Percentiles rank a stretch among this genome's conserved stretches.
Conservation (phyloP, 2,888 invertebrate genomes). For the Xestia sexstrigata region DNA sequence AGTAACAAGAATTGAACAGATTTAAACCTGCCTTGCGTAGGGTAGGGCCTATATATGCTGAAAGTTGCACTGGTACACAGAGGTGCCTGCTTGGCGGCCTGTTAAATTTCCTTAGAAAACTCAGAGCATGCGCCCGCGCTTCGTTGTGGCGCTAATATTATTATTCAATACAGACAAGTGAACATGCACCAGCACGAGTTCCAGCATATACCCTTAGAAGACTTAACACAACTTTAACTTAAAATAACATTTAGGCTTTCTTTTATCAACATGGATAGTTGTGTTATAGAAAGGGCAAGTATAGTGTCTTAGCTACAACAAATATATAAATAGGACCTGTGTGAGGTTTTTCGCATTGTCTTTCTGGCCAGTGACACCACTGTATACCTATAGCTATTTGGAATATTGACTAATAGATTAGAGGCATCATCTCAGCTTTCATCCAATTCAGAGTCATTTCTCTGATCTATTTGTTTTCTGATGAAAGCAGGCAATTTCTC, state of each 20-base stretch:
- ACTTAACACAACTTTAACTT: background rate
- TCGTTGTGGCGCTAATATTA: background rate
- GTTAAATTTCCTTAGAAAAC: background rate
- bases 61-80: background rate
- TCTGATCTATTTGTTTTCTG: conserved; percentile 70
- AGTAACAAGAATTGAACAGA: background rate
- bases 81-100: background rate
- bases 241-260: too few species aligned
- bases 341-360: background rate
- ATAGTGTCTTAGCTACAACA: background rate
- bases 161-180: background rate
- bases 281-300: background rate
- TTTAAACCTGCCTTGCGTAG: background rate
- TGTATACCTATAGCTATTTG: background rate
- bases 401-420: background rate
- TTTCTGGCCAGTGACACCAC: background rate
- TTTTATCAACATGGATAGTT: background rate
- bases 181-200: background rate
- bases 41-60: background rate
- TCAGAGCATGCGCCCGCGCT: background rate
- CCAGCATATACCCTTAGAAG: background rate
- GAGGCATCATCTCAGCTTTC: conserved; percentile 59
- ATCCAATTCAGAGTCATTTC: conserved; percentile 75
- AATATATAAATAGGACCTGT: too few species aligned
- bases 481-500: conserved; percentile 75